Conservation (phyloP, 35 echinoderm and acorn worm genomes). For the Stichopus chloronotus region DNA sequence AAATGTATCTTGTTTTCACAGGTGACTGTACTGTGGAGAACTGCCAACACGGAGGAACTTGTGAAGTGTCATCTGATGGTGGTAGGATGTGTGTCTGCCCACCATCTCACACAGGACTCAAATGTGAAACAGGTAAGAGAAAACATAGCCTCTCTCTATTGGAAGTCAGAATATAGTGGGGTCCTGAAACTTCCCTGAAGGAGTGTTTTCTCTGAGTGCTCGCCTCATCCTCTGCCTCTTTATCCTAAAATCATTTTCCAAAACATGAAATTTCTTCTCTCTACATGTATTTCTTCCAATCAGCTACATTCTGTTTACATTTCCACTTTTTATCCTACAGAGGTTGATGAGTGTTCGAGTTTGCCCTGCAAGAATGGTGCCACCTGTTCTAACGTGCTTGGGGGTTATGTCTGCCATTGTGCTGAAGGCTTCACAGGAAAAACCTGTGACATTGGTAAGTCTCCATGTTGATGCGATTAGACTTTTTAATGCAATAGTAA, state of each 20-base stretch:
- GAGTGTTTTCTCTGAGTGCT: no score
- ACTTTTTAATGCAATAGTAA: no score
- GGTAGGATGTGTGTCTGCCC: conserved; percentile 4
- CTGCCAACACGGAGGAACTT: conserved; percentile 1
- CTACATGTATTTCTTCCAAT: no score
- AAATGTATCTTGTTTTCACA: neutral
- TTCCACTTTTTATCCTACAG: neutral
- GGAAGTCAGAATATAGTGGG: conserved; percentile 1
- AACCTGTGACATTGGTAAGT: conserved; percentile 45
- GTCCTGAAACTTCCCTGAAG: no score
- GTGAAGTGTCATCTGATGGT: neutral
- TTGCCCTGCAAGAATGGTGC: conserved; percentile 37
- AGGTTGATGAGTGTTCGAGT: conserved; percentile 40
- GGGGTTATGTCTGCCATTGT: conserved; percentile 41
- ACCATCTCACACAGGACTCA: neutral
- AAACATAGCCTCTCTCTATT: neutral
- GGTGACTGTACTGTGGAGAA: neutral
- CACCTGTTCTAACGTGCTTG: conserved; percentile 33
- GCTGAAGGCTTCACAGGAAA: conserved; percentile 18
- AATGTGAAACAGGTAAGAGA: conserved; percentile 38
- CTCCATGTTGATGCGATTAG: neutral
- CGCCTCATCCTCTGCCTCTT: neutral
- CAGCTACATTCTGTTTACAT: no score
- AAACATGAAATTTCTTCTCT: neutral
- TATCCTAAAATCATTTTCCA: neutral